A percentile compares a stretch with the other conserved stretches of the same genome.
These are phyloP conservation scores for Aptenodytes forsteri DNA, from an alignment of 2,113 vertebrate genomes.

Conservation along the genomic window DNA sequence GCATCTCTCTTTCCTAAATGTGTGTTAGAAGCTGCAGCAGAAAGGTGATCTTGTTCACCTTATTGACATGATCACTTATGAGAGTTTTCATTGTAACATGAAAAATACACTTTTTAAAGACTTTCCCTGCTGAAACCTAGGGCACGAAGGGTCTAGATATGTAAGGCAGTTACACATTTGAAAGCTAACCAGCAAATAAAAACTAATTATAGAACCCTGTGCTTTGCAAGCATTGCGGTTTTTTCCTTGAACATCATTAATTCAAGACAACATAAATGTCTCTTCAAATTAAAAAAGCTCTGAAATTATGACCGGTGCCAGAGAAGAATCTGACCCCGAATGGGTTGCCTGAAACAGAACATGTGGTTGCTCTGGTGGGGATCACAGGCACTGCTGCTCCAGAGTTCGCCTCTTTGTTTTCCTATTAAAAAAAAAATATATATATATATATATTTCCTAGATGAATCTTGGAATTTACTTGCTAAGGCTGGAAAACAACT, in stretches of 20 bases:
- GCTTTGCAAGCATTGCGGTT: not conserved
- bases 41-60: not conserved
- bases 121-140: not conserved
- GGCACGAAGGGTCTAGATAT: not conserved
- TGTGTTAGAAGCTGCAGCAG: not conserved
- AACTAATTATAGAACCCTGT: not conserved
- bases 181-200: not conserved
- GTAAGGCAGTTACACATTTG: not conserved
- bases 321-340: constrained; percentile 28
- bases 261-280: constrained; percentile 5
- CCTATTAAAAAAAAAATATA: not conserved
- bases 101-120: not conserved
- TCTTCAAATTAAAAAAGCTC: constrained; percentile 6
- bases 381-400: not conserved
- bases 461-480: not conserved
- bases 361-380: not conserved
- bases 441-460: not conserved
- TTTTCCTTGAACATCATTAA: not conserved
- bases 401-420: not conserved
- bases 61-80: not conserved
- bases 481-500: not conserved
- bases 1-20: not conserved
- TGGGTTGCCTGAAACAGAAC: not conserved
- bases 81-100: not conserved
- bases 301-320: constrained; percentile 2